A percentile compares a stretch with the other conserved stretches of the same genome.
These are phyloP conservation scores for Ispidina picta DNA, from an alignment of 2,797 vertebrate genomes.

Conservation along the genomic window DNA sequence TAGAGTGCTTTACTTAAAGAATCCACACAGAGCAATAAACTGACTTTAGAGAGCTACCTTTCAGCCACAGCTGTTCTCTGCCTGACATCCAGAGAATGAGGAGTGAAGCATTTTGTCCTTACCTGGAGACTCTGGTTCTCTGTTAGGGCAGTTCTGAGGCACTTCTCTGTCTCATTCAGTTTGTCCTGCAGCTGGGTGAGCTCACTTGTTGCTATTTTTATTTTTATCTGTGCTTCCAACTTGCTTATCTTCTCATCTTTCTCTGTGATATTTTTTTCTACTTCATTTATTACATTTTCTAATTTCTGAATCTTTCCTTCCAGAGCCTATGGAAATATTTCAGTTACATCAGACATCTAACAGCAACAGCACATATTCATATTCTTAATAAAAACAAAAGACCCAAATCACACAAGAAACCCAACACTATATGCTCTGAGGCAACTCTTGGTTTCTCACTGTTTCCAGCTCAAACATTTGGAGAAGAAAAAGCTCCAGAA, in stretches of 20 bases:
- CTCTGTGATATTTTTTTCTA: conserved; percentile 42
- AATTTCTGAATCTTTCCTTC: conserved; percentile 71
- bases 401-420: not conserved
- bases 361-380: not conserved
- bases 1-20: not conserved
- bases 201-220: not conserved
- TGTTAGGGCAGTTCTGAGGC: conserved; percentile 48
- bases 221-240: conserved; percentile 80
- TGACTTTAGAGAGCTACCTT: rapidly evolving
- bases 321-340: conserved; percentile 18
- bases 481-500: not conserved
- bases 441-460: not conserved
- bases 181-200: conserved; percentile 52
- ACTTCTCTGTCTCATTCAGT: conserved; percentile 74
- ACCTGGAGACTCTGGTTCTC: conserved; percentile 74
- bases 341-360: not conserved
- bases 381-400: not conserved
- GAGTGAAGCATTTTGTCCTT: not conserved
- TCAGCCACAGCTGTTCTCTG: not conserved
- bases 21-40: not conserved
- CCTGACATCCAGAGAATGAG: not conserved
- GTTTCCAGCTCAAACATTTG: not conserved
- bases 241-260: conserved; percentile 76
- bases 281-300: conserved; percentile 69
- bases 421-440: not conserved